Percentiles rank a stretch among this genome's conserved stretches.
phyloP scores from a whole-genome alignment of 2,888 invertebrate genomes.

The Caenorhabditis sp. region DNA sequence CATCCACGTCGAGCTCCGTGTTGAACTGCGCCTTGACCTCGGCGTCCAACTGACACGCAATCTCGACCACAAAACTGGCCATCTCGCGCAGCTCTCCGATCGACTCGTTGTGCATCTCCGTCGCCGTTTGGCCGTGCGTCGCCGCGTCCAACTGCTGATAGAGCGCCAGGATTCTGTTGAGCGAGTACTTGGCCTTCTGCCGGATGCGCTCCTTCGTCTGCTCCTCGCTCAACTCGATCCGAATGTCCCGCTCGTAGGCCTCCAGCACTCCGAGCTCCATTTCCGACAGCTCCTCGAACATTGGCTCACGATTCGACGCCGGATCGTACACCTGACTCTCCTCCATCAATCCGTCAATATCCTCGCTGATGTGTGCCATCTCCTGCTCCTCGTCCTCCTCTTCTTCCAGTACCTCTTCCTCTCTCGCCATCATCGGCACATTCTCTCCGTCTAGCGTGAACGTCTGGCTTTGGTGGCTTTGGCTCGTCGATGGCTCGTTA shows the following conservation, averaged over 20 bases:
- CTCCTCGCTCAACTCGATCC: conserved; percentile 7
- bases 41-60: conserved; percentile 26
- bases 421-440: conserved; percentile 17
- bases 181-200: conserved; percentile 13
- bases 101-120: conserved; percentile 23
- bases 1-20: conserved; percentile 9
- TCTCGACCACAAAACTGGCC: conserved; percentile 40
- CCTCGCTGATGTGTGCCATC: no score
- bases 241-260: conserved; percentile 35
- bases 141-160: conserved; percentile 23
- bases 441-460: conserved; percentile 11
- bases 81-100: conserved; percentile 25
- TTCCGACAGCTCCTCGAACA: conserved; percentile 31
- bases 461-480: no score
- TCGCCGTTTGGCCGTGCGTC: conserved; percentile 10
- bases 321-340: conserved; percentile 49
- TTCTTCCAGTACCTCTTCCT: conserved; percentile 11
- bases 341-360: conserved; percentile 19
- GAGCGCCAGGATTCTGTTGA: not conserved
- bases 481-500: no score
- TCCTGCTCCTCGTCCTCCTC: no score
- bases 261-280: conserved; percentile 35
- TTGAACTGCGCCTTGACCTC: conserved; percentile 28
- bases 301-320: conserved; percentile 11
- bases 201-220: conserved; percentile 19